Evolutionary conservation across 2,797 vertebrate genomes (phyloP), one percentile per base, ranked within the genome.

Genomic region (Erpetoichthys calabaricus): DNA sequence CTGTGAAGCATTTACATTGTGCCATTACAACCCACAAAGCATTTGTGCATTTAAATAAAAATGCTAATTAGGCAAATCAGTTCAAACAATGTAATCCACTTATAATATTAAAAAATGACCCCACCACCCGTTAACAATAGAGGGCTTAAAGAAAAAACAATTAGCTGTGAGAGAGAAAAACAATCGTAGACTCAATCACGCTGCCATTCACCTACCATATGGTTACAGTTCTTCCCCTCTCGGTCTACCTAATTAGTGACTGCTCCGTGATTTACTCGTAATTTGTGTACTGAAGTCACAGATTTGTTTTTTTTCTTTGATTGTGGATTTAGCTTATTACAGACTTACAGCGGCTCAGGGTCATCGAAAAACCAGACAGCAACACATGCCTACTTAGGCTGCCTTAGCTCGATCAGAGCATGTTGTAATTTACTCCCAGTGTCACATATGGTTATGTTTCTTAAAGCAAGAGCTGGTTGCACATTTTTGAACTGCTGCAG

Each of bases 191-290:
- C 64, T 65, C 73, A 62, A 63, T 60, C 70, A 70, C 65, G 63
- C 62, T 62, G 67, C 65, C 61, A 73, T 64, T 67, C 65, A 66
- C 62, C 56, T 70, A 70, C 80, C 85, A 87, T 81, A 84, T 86
- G 84, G 77, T 75, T 70, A 60, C 65, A 69, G 68, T 68, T 72
- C 60, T 76, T 68, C 66, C 67, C 64, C 70, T 68, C 53, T 57
- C 60, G 3, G 43, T 62, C 68, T 64, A 62, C 60, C 72, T 73
- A 74, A 78, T 80, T 78, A 79, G 67, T 57, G 62, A 71, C 56
- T 61, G 63, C 60, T 59, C 67, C 57, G 55, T 67, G 68, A 72
- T 73, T 76, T 70, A 56, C 58, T 62, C 56, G 65, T 72, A 70
- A 74, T 77, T 74, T 75, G 65, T 68, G 58, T 60, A 53, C 65